Evolutionary conservation across 2,113 vertebrate genomes (phyloP).

Genomic region (Tychaedon coryphoeus): DNA sequence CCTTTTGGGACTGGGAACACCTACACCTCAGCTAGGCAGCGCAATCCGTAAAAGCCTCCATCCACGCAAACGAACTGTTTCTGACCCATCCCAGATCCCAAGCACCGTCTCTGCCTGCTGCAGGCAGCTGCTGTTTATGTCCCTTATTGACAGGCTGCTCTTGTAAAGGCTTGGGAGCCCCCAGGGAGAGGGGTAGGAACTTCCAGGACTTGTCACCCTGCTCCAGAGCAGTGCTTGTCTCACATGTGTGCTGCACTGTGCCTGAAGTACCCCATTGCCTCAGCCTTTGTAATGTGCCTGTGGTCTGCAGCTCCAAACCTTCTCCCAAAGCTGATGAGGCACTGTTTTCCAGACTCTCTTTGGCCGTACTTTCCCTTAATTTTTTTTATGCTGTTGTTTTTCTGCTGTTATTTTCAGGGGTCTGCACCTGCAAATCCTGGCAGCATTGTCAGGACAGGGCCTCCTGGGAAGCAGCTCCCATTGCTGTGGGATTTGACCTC

Average conservation of each 20-base stretch:
- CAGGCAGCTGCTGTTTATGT: background rate
- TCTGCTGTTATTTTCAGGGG: constrained; percentile 42
- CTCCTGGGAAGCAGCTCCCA: constrained; percentile 12
- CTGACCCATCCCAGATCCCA: constrained; percentile 16
- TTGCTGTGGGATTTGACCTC: constrained; percentile 5
- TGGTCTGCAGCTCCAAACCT: background rate
- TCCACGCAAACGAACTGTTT: background rate
- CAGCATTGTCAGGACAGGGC: background rate
- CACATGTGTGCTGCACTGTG: background rate
- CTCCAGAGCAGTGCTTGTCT: background rate
- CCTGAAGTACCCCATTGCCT: background rate
- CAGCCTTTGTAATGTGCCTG: background rate
- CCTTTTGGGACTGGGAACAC: background rate
- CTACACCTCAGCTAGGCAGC: background rate
- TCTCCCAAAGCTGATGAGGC: background rate
- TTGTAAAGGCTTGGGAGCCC: background rate
- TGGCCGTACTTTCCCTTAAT: constrained; percentile 18
- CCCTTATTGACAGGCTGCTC: background rate
- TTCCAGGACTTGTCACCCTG: constrained; percentile 28
- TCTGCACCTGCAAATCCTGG: constrained; percentile 60
- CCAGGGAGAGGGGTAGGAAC: background rate
- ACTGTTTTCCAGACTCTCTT: constrained; percentile 39
- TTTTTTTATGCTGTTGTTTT: constrained; percentile 30
- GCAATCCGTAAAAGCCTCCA: background rate
- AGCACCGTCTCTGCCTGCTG: background rate